Percentiles rank a stretch among this genome's conserved stretches.
Evolutionary conservation across 2,888 invertebrate genomes (phyloP).

Genomic region (Eueremaeus valkanovi): DNA sequence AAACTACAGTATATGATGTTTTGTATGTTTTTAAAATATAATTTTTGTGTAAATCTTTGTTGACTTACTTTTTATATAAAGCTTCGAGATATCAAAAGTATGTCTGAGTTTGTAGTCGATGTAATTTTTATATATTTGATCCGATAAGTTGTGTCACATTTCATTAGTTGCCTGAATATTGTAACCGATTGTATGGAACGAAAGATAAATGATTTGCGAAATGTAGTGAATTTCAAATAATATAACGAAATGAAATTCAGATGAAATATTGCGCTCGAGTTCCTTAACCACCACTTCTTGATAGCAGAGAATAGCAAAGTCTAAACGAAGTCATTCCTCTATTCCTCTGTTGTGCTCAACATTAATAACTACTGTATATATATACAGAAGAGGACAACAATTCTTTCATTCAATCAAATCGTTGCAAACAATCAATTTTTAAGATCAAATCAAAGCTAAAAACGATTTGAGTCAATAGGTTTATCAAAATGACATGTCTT

Average conservation of each 20-base stretch:
- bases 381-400: background rate
- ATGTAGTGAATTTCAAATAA: too few species aligned
- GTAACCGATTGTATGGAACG: background rate
- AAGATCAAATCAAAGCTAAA: background rate
- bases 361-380: constrained; percentile 19
- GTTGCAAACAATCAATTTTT: background rate
- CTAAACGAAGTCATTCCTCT: background rate
- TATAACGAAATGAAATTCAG: constrained; percentile 22
- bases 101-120: too few species aligned
- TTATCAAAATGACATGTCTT: too few species aligned
- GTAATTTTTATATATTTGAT: too few species aligned
- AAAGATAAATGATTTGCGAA: constrained; percentile 32
- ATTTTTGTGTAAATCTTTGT: too few species aligned
- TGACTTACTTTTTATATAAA: too few species aligned
- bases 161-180: background rate
- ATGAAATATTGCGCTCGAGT: constrained; percentile 22
- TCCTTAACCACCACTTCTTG: constrained; percentile 1
- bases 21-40: background rate
- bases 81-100: background rate
- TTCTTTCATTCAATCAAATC: background rate
- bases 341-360: background rate
- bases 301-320: background rate
- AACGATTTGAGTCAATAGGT: background rate
- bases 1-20: background rate
- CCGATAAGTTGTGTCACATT: too few species aligned